Evolutionary conservation across 2,888 invertebrate species (phyloP).

Genomic region (Ctena decussata): DNA sequence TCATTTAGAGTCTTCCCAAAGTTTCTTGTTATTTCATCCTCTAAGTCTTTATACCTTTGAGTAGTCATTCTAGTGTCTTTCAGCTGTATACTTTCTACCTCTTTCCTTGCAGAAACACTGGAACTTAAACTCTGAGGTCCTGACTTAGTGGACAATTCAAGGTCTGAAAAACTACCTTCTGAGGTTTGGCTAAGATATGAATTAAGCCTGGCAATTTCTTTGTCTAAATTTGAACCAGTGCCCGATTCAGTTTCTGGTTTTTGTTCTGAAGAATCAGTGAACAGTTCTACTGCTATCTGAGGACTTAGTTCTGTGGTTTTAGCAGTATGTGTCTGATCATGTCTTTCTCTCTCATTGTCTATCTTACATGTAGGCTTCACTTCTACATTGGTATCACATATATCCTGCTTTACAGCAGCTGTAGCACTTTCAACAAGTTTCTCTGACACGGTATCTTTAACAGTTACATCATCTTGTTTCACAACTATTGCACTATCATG

Average conservation of each 20-base stretch:
- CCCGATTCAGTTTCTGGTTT: neutral
- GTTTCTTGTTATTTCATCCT: constrained; percentile 10
- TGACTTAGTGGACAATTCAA: neutral
- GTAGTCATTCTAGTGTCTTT: constrained; percentile 2
- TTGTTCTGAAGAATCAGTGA: neutral
- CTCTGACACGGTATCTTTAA: too few species aligned
- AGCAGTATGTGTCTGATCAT: neutral
- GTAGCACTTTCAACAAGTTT: neutral
- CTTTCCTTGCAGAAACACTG: neutral
- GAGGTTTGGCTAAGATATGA: constrained; percentile 42
- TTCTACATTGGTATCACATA: neutral
- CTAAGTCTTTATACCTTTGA: neutral
- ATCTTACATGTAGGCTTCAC: neutral
- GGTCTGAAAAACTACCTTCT: neutral
- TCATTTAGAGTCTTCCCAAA: neutral
- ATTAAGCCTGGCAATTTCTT: constrained; percentile 49
- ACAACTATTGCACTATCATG: neutral
- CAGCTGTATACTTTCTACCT: constrained; percentile 5
- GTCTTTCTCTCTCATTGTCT: neutral
- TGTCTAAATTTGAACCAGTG: constrained; percentile 30
- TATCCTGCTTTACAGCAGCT: neutral
- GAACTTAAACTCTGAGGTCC: neutral
- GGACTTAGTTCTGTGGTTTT: neutral
- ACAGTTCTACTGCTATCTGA: neutral
- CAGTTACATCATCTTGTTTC: neutral